These are phyloP conservation scores for Leucoraja erinaceus DNA, from an alignment of 2,113 vertebrate species.

Conservation along the genomic window DNA sequence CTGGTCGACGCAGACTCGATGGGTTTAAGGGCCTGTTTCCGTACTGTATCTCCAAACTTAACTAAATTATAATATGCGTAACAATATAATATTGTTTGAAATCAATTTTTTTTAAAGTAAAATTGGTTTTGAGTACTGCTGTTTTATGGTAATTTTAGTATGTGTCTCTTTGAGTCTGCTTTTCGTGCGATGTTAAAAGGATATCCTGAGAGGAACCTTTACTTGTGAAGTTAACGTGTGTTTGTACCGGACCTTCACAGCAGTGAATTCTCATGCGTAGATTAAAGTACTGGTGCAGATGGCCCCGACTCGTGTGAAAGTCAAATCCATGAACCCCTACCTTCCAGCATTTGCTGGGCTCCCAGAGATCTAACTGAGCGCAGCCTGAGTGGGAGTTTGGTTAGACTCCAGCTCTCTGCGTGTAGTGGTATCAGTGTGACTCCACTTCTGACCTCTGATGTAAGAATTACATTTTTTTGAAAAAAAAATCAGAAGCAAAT, in stretches of 20 bases:
- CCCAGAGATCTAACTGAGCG: neutral
- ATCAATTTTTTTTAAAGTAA: neutral
- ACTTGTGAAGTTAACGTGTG: neutral
- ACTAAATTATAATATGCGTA: neutral
- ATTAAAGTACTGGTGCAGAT: constrained; percentile 15
- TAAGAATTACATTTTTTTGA: neutral
- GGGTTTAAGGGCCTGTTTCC: too few species aligned
- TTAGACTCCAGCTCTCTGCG: constrained; percentile 9
- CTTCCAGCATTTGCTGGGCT: neutral
- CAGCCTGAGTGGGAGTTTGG: constrained; percentile 18
- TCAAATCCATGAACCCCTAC: neutral
- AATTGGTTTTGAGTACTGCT: neutral
- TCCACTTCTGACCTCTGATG: neutral
- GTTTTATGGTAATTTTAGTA: neutral
- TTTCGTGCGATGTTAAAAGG: neutral
- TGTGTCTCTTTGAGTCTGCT: neutral
- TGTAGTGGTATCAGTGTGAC: neutral
- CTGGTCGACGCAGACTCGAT: too few species aligned
- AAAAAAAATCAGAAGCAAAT: neutral
- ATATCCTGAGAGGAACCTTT: neutral
- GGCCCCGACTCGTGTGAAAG: constrained; percentile 12
- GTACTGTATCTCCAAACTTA: too few species aligned
- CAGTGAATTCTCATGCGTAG: neutral
- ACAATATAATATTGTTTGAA: neutral
- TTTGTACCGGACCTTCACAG: neutral